Percentiles rank a stretch among this genome's conserved stretches.
Evolutionary conservation across 2,113 vertebrate genomes (phyloP).

Genomic region (Elachura formosa): DNA sequence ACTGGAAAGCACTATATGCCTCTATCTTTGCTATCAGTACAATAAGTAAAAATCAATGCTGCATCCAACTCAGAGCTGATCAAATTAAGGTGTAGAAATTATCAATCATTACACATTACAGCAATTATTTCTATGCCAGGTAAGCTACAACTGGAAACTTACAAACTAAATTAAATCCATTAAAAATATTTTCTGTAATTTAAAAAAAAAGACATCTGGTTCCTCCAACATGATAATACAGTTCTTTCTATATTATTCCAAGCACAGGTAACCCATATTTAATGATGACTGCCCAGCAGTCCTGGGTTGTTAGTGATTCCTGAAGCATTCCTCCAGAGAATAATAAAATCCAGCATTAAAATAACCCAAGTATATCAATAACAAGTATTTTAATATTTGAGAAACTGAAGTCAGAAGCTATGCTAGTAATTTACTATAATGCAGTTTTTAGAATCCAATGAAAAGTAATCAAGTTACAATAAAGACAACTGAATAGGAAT

Average conservation of each 20-base stretch:
- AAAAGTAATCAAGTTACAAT: slow-evolving; percentile 67
- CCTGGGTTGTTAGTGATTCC: background rate
- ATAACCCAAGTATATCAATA: slow-evolving; percentile 52
- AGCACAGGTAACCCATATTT: slow-evolving; percentile 33
- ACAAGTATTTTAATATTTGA: slow-evolving; percentile 68
- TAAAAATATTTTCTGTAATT: background rate
- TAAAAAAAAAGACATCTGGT: background rate
- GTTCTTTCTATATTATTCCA: background rate
- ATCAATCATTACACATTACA: background rate
- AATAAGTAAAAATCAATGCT: background rate
- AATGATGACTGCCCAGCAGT: background rate
- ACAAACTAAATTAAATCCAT: background rate
- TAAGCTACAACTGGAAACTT: background rate
- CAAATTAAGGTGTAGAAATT: background rate
- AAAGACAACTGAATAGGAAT: slow-evolving; percentile 32
- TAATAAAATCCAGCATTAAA: slow-evolving; percentile 42
- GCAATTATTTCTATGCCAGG: background rate
- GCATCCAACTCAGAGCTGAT: background rate
- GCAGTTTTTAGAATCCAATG: slow-evolving; percentile 50
- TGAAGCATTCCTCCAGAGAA: slow-evolving; percentile 29
- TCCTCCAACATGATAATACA: background rate
- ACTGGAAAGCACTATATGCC: background rate
- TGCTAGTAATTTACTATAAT: slow-evolving; percentile 50
- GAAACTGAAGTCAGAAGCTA: slow-evolving; percentile 45
- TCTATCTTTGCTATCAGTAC: background rate